Percentiles rank a stretch among this genome's conserved stretches.
These are phyloP conservation scores for Cydia splendana DNA, from an alignment of 1,140 invertebrate genomes.

Conservation along the genomic window DNA sequence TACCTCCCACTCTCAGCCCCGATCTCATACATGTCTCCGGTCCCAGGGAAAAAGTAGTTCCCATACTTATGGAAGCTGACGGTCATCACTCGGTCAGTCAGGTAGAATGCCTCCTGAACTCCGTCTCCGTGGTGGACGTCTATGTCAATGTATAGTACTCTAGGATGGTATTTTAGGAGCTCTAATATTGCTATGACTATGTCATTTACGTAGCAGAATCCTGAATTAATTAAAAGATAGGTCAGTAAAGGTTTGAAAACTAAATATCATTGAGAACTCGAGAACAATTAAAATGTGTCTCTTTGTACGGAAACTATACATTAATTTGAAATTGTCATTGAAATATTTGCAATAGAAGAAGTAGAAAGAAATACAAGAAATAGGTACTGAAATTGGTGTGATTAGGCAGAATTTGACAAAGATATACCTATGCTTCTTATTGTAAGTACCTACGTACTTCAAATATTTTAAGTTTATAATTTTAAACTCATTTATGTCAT, in stretches of 20 bases:
- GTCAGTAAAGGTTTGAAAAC: slow-evolving; percentile 1
- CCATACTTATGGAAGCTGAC: slow-evolving; percentile 99
- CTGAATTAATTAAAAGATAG: slow-evolving; percentile 64
- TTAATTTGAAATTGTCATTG: too few species aligned
- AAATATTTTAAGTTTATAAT: too few species aligned
- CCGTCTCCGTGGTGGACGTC: slow-evolving; percentile 99
- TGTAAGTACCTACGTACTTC: too few species aligned
- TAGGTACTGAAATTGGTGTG: too few species aligned
- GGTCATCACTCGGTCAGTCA: slow-evolving; percentile 99
- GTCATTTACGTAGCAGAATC: slow-evolving; percentile 99
- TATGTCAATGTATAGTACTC: slow-evolving; percentile 99
- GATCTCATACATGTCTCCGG: slow-evolving; percentile 99
- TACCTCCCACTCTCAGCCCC: slow-evolving; percentile 95
- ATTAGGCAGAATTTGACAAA: too few species aligned
- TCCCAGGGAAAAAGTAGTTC: slow-evolving; percentile 98
- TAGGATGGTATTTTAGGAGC: slow-evolving; percentile 95
- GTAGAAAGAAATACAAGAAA: too few species aligned
- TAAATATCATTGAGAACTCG: slow-evolving; percentile 15
- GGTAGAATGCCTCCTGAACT: slow-evolving; percentile 99
- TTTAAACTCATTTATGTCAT: too few species aligned
- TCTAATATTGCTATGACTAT: slow-evolving; percentile 99
- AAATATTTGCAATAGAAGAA: too few species aligned
- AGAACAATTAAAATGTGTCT: too few species aligned
- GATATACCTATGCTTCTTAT: too few species aligned
- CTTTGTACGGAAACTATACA: too few species aligned